Percentiles rank a stretch among this genome's conserved stretches.
These are phyloP conservation scores for Anthoptus insignis DNA, from an alignment of 2,888 invertebrate genomes.

Conservation along the genomic window DNA sequence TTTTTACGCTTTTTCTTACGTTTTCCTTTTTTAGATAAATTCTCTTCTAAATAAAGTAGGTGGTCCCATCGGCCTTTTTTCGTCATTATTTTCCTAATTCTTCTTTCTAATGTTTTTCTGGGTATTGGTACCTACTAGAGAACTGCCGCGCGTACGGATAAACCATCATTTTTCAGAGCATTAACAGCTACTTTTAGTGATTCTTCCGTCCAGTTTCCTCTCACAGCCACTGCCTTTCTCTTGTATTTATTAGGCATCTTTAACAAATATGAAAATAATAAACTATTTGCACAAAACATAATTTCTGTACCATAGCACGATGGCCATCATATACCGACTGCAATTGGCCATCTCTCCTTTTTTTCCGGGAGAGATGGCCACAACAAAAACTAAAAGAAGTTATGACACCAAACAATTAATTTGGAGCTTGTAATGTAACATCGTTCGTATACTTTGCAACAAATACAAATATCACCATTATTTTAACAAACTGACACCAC, in stretches of 20 bases:
- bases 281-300: conserved; percentile 14
- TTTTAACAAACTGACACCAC: conserved; percentile 22
- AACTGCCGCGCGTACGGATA: conserved; percentile 31
- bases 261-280: conserved; percentile 26
- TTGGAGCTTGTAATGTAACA: conserved; percentile 24
- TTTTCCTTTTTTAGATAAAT: too few relatives aligned
- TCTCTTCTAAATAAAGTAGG: conserved; percentile 22
- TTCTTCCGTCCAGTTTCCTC: conserved; percentile 27
- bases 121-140: conserved; percentile 25
- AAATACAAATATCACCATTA: conserved; percentile 9
- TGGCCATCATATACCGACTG: conserved; percentile 29
- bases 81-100: conserved; percentile 13
- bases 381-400: conserved; percentile 17
- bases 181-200: conserved; percentile 29
- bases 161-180: conserved; percentile 34
- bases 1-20: too few relatives aligned
- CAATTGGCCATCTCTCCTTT: conserved; percentile 31
- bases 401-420: conserved; percentile 21
- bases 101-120: conserved; percentile 19
- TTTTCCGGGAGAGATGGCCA: conserved; percentile 26
- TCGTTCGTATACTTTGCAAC: conserved; percentile 24
- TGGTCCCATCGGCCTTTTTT: conserved; percentile 25
- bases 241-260: conserved; percentile 33
- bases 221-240: conserved; percentile 27
- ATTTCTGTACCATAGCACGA: conserved; percentile 25